Conservation (phyloP, 2,797 vertebrate genomes). For the Lepidocolaptes lacrymiger region DNA sequence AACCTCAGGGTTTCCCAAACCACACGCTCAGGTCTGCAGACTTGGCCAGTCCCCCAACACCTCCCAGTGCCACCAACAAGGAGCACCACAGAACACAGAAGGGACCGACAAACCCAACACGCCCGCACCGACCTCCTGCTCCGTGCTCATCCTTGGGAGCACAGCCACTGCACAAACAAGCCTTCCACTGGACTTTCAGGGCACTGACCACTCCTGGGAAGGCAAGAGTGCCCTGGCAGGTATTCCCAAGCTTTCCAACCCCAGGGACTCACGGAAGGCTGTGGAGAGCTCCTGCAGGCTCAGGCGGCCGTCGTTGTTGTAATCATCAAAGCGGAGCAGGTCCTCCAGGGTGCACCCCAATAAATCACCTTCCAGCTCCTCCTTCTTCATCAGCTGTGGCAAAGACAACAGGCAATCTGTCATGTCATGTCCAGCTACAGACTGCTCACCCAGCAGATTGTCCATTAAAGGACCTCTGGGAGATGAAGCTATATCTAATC, state of each 20-base stretch:
- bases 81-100: not conserved
- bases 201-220: not conserved
- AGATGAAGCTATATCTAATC: too few relatives aligned
- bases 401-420: not conserved
- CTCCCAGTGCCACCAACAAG: not conserved
- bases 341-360: constrained; percentile 88
- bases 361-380: constrained; percentile 80
- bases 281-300: constrained; percentile 91
- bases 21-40: not conserved
- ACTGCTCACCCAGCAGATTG: not conserved
- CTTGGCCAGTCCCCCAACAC: not conserved
- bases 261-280: constrained; percentile 90
- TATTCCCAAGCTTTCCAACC: fast-evolving
- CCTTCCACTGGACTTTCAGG: not conserved
- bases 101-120: not conserved
- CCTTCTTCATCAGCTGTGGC: constrained; percentile 68
- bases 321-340: constrained; percentile 92
- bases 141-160: not conserved
- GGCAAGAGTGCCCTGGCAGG: not conserved
- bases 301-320: constrained; percentile 87
- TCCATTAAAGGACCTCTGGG: not conserved
- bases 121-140: not conserved
- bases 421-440: not conserved
- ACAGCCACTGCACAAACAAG: not conserved
- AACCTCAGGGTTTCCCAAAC: not conserved